These are phyloP conservation scores for Pyrochroa serraticornis DNA, from an alignment of 2,888 invertebrate species.

Conservation along the genomic window DNA sequence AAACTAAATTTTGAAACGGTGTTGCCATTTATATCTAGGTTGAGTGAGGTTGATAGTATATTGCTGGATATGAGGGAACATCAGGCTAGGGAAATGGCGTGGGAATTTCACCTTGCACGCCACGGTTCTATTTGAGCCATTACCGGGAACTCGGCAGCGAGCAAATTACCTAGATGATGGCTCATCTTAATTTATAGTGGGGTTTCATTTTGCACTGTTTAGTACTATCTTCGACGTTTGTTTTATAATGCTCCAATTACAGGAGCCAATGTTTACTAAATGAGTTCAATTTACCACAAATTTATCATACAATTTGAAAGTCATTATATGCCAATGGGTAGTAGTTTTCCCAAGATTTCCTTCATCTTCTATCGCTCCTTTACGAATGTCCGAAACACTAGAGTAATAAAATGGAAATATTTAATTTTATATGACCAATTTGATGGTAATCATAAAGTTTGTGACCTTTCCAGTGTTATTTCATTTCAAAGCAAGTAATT, in stretches of 20 bases:
- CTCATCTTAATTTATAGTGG: conserved; percentile 40
- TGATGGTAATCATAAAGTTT: conserved; percentile 36
- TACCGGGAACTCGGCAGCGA: conserved; percentile 36
- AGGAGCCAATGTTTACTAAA: conserved; percentile 11
- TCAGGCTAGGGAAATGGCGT: conserved; percentile 27
- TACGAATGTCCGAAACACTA: conserved; percentile 21
- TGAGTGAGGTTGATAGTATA: not conserved
- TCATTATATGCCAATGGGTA: not conserved
- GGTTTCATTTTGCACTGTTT: conserved; percentile 36
- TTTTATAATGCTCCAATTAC: conserved; percentile 16
- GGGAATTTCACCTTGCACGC: conserved; percentile 35
- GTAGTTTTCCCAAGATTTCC: no score
- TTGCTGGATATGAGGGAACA: no score
- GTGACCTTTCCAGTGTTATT: conserved; percentile 31
- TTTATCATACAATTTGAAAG: not conserved
- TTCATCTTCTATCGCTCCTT: no score
- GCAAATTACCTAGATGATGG: conserved; percentile 42
- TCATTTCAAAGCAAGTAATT: conserved; percentile 25
- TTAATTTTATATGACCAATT: conserved; percentile 34
- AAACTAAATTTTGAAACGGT: not conserved
- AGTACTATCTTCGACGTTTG: conserved; percentile 12
- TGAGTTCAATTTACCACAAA: conserved; percentile 11
- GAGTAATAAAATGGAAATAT: conserved; percentile 37
- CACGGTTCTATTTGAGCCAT: conserved; percentile 36
- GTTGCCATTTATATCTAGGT: not conserved